Base-by-base conservation (phyloP, 2,888 invertebrate genomes). In the Exephanes ischioxanthus region DNA sequence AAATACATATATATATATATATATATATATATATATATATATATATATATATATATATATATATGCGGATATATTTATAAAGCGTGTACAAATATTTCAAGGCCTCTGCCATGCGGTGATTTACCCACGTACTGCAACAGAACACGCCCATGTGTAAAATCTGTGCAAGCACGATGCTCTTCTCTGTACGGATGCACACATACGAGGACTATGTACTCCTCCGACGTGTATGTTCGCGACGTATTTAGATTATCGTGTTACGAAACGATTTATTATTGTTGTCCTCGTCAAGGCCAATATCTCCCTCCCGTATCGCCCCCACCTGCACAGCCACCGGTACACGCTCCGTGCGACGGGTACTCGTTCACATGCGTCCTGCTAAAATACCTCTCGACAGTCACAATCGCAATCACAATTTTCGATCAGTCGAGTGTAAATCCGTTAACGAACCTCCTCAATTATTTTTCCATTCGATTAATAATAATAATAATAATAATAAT, bases 191-290 rank as follows among this genome's bases (percentile, higher is more conserved):
- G 11, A 19, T 9, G 68, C 76, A 70, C 45, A 30, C 51, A n/a
- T 19, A 37, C 33, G 45, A 53, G 33, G 22, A 71, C 48, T 41
- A 5, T 30, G 45, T 33, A 45, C 70, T 41, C n/a, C 41, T 78
- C 70, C 58, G n/a, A 71, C 70, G 41, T 51, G 45, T 22, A 41
- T 55, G 53, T 41, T 45, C 61, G 66, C 77, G 66, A 75, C 22
- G 51, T 72, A 86, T 86, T 84, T 73, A 86, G 79, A 86, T 86
- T 83, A 87, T 87, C 85, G 84, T 83, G 84, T 89, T 90, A 89
- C 89, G 88, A 89, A 90, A 89, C 89, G 84, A 90, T 91, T 90
- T 89, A 88, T 91, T 90, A 88, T 87, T 88, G 85, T 87, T 88
- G 88, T 86, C 85, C 84, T 84, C 85, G 72, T 30, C 88, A 90